phyloP scores from a whole-genome alignment of 2,797 vertebrate species.

The Merluccius polli region DNA sequence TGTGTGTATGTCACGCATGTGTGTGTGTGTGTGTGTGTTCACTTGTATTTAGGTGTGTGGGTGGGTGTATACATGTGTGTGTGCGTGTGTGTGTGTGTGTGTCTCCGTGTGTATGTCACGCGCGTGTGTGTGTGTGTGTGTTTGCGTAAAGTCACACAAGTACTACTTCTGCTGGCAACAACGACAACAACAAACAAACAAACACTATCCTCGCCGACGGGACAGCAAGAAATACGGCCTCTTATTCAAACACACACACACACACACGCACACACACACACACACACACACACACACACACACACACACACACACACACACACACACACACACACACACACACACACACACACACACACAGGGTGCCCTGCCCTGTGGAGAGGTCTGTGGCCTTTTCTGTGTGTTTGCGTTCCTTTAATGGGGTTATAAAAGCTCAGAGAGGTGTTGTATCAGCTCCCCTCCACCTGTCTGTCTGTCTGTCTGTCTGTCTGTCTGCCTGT shows the following conservation, averaged over 20 bases:
- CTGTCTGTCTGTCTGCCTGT: not conserved
- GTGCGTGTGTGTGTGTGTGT: not conserved
- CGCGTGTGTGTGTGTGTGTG: not conserved
- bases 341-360: not conserved
- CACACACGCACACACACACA: not conserved
- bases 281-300: not conserved
- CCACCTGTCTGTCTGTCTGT: not conserved
- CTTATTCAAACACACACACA: not conserved
- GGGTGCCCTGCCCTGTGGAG: not conserved
- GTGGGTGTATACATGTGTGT: no score
- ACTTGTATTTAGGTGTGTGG: not conserved
- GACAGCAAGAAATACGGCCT: not conserved
- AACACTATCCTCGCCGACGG: not conserved
- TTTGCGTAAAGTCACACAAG: not conserved
- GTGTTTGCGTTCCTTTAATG: not conserved
- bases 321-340: not conserved
- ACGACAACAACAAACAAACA: not conserved
- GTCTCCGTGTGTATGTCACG: not conserved
- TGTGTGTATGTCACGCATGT: not conserved
- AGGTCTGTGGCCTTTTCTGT: not conserved
- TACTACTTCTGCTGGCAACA: not conserved
- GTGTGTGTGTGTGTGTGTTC: not conserved
- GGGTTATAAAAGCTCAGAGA: not conserved
- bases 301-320: not conserved
- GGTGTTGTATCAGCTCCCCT: constrained; percentile 1